Evolutionary conservation across 2,888 invertebrate genomes (phyloP).

Genomic region (Noctuana brunneofusca): DNA sequence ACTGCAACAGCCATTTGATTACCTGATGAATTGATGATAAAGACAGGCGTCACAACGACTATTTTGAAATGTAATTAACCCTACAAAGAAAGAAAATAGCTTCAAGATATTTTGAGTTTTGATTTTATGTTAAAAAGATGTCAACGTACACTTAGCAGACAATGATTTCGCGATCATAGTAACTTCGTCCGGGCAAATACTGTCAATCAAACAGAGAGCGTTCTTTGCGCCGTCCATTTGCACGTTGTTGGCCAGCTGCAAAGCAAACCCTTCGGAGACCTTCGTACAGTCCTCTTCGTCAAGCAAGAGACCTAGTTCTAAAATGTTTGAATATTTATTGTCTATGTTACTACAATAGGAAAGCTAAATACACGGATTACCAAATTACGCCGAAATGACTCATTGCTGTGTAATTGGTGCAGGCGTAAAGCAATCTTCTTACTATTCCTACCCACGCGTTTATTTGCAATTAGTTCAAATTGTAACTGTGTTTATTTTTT

Average conservation of each 20-base stretch:
- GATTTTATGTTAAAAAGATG: too few species aligned
- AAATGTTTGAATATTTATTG: constrained; percentile 9
- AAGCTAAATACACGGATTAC: too few species aligned
- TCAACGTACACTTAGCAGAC: constrained; percentile 33
- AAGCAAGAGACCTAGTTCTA: constrained; percentile 56
- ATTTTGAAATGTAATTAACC: neutral
- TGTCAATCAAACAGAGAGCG: constrained; percentile 50
- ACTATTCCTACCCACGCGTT: too few species aligned
- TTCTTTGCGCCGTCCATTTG: constrained; percentile 50
- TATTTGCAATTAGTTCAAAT: too few species aligned
- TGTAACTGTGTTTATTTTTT: too few species aligned
- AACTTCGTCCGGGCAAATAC: constrained; percentile 52
- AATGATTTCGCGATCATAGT: constrained; percentile 47
- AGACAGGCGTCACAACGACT: neutral
- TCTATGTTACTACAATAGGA: neutral
- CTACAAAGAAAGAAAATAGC: too few species aligned
- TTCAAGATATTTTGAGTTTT: too few species aligned
- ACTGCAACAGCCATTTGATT: constrained; percentile 55
- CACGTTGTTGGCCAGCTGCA: constrained; percentile 52
- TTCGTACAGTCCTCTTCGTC: constrained; percentile 59
- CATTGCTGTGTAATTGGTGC: too few species aligned
- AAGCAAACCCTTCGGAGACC: constrained; percentile 57
- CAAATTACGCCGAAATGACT: too few species aligned
- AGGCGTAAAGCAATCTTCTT: too few species aligned
- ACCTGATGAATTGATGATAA: constrained; percentile 45